Percentiles rank a stretch among this genome's conserved stretches.
These are phyloP conservation scores for Zophobas morio DNA, from an alignment of 1,140 invertebrate species.

Conservation along the genomic window DNA sequence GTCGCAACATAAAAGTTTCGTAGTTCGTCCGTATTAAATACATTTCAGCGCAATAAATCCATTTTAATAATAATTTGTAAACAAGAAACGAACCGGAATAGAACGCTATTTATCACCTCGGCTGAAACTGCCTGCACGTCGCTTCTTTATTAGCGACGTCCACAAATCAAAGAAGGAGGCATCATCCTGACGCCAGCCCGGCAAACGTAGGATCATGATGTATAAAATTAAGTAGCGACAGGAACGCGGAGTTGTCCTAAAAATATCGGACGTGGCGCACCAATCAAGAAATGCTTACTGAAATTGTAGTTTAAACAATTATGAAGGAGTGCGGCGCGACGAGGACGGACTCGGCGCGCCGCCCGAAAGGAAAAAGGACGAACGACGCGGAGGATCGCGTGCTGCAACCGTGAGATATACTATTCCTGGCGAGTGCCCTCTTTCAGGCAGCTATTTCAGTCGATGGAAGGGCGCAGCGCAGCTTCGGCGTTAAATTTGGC, in stretches of 20 bases:
- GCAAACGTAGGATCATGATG: conserved; percentile 53
- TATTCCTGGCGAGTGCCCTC: conserved; percentile 57
- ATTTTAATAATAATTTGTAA: conserved; percentile 63
- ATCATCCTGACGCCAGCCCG: conserved; percentile 45
- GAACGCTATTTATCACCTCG: conserved; percentile 55
- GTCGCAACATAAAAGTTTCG: conserved; percentile 35
- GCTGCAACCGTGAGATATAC: conserved; percentile 51
- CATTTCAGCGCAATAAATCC: conserved; percentile 57
- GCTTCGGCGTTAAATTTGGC: conserved; percentile 58
- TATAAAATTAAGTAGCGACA: conserved; percentile 61
- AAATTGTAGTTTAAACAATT: conserved; percentile 54
- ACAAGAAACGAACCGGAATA: conserved; percentile 61
- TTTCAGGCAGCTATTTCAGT: conserved; percentile 59
- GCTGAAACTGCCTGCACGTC: conserved; percentile 52
- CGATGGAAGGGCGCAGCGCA: conserved; percentile 53
- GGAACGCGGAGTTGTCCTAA: conserved; percentile 55
- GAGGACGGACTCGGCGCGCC: conserved; percentile 11
- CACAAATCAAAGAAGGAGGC: conserved; percentile 54
- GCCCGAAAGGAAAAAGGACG: conserved; percentile 26
- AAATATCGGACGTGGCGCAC: conserved; percentile 52
- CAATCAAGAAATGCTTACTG: conserved; percentile 54
- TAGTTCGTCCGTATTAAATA: conserved; percentile 37
- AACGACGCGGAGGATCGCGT: conserved; percentile 33
- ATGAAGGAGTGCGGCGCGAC: conserved; percentile 43
- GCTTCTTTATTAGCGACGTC: conserved; percentile 3